Conservation (phyloP, 1,140 invertebrate species). For the Harpegnathos saltator region DNA sequence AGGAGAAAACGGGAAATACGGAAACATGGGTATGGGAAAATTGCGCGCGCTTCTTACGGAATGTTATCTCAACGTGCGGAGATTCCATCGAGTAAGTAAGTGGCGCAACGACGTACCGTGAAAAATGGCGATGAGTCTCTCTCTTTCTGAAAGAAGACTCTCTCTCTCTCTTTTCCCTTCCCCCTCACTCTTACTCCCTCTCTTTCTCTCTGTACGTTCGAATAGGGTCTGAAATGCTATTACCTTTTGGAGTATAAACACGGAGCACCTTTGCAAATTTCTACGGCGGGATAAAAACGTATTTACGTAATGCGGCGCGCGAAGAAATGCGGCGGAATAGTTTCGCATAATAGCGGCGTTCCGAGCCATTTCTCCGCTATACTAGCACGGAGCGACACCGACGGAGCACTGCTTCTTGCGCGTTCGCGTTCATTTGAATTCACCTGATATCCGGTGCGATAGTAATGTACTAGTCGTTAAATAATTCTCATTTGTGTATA, state of each 20-base stretch:
- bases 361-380: constrained; percentile 18
- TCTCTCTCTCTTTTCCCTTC: too few relatives aligned
- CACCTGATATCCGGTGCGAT: constrained; percentile 20
- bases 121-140: too few relatives aligned
- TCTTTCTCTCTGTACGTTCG: constrained; percentile 4
- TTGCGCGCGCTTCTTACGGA: too few relatives aligned
- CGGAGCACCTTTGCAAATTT: constrained; percentile 31
- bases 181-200: too few relatives aligned
- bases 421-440: constrained; percentile 16
- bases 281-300: constrained; percentile 41
- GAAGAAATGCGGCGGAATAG: constrained; percentile 18
- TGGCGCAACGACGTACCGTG: too few relatives aligned
- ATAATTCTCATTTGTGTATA: constrained; percentile 31
- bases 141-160: too few relatives aligned
- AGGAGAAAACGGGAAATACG: too few relatives aligned
- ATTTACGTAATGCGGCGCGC: constrained; percentile 35
- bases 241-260: constrained; percentile 20
- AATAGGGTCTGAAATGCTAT: constrained; percentile 21
- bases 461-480: constrained; percentile 22
- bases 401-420: neutral
- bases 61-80: too few relatives aligned
- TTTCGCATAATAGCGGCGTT: constrained; percentile 34
- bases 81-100: too few relatives aligned
- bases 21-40: too few relatives aligned
- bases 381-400: neutral